These are phyloP conservation scores for Pomatorhinus ruficollis DNA, from an alignment of 2,113 vertebrate species.

Conservation along the genomic window DNA sequence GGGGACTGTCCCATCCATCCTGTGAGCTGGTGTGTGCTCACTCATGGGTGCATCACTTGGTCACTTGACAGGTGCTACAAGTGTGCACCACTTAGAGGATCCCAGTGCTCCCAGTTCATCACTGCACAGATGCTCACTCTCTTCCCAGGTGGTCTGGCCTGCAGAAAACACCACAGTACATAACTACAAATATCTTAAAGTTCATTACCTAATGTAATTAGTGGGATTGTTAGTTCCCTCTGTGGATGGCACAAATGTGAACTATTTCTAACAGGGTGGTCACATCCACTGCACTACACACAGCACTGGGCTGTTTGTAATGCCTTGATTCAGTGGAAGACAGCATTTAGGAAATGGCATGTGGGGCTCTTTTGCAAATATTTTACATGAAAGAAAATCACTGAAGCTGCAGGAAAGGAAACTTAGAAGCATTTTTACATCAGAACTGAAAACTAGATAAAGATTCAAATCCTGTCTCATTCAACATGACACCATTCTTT, in stretches of 20 bases:
- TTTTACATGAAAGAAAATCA: neutral
- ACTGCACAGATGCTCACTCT: neutral
- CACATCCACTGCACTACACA: neutral
- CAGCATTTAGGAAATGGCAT: neutral
- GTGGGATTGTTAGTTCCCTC: neutral
- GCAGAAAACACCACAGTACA: neutral
- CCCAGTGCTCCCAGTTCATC: neutral
- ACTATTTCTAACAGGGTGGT: neutral
- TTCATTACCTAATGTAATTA: neutral
- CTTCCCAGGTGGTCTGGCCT: neutral
- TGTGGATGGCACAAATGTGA: neutral
- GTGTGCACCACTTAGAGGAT: neutral
- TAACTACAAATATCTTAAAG: neutral
- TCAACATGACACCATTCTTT: neutral
- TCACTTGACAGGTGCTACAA: fast-evolving
- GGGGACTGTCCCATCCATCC: fast-evolving
- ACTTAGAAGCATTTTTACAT: neutral
- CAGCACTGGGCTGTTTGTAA: neutral
- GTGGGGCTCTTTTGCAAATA: neutral
- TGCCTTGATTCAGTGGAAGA: neutral
- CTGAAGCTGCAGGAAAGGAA: neutral
- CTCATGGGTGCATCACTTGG: fast-evolving
- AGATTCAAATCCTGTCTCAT: neutral
- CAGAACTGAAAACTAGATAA: neutral
- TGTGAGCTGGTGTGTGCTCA: fast-evolving